phyloP scores from a whole-genome alignment of 2,113 vertebrate genomes.

The Brevimyrus niger region DNA sequence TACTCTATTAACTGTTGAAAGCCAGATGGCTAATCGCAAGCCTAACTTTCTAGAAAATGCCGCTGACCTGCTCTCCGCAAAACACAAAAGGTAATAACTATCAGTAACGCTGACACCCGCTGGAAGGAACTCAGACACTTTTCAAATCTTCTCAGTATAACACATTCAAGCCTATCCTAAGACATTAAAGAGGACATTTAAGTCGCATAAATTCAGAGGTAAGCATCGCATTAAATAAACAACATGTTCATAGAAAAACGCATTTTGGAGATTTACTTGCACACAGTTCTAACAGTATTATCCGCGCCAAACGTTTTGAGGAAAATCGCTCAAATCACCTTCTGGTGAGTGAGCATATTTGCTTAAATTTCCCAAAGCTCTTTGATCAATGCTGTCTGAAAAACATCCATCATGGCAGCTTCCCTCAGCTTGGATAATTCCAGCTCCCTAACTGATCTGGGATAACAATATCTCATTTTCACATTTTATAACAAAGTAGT shows the following conservation, averaged over 20 bases:
- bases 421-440: neutral
- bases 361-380: neutral
- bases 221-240: neutral
- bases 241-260: neutral
- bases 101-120: neutral
- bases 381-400: constrained; percentile 4
- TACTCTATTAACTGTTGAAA: neutral
- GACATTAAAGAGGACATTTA: neutral
- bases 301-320: neutral
- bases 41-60: neutral
- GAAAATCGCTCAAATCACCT: constrained; percentile 4
- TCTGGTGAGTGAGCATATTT: neutral
- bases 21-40: neutral
- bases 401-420: neutral
- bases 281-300: neutral
- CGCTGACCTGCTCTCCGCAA: neutral
- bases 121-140: neutral
- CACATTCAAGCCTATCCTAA: neutral
- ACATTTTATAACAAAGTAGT: neutral
- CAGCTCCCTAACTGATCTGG: neutral
- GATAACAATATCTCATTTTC: constrained; percentile 4
- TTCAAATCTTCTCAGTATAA: neutral
- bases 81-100: neutral
- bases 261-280: neutral
- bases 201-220: neutral